Conservation (phyloP, 2,888 invertebrate species). For the Crossocerus cetratus region DNA sequence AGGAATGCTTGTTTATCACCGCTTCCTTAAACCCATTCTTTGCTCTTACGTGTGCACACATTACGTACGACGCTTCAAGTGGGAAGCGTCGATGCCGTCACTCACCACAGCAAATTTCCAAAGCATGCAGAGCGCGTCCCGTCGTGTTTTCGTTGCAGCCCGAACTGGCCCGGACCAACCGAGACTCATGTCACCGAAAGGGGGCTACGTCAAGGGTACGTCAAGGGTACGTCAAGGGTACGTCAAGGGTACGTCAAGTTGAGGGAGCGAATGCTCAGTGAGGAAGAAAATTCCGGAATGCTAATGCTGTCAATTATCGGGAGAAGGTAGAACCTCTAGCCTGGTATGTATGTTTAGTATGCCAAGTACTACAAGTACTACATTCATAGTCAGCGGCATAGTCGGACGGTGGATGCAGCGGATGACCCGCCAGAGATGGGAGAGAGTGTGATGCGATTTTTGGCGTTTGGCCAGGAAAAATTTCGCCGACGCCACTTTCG, state of each 20-base stretch:
- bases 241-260: too few relatives aligned
- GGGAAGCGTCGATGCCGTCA: conserved; percentile 11
- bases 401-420: not conserved
- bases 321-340: not conserved
- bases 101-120: not conserved
- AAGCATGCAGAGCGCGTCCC: not conserved
- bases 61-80: too few relatives aligned
- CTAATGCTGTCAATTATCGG: not conserved
- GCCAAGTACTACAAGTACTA: too few relatives aligned
- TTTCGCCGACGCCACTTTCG: conserved; percentile 46
- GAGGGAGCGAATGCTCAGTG: too few relatives aligned
- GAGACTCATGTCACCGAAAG: too few relatives aligned
- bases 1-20: conserved; percentile 26
- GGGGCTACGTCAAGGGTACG: too few relatives aligned
- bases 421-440: not conserved
- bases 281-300: too few relatives aligned
- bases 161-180: too few relatives aligned
- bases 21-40: conserved; percentile 21
- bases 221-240: too few relatives aligned
- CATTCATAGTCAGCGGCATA: too few relatives aligned
- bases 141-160: too few relatives aligned
- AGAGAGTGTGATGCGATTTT: conserved; percentile 31
- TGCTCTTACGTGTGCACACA: not conserved
- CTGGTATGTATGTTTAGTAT: not conserved
- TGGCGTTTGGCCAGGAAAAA: conserved; percentile 41